phyloP scores from a whole-genome alignment of 2,113 vertebrate species.

The Benitochromis conjunctus region DNA sequence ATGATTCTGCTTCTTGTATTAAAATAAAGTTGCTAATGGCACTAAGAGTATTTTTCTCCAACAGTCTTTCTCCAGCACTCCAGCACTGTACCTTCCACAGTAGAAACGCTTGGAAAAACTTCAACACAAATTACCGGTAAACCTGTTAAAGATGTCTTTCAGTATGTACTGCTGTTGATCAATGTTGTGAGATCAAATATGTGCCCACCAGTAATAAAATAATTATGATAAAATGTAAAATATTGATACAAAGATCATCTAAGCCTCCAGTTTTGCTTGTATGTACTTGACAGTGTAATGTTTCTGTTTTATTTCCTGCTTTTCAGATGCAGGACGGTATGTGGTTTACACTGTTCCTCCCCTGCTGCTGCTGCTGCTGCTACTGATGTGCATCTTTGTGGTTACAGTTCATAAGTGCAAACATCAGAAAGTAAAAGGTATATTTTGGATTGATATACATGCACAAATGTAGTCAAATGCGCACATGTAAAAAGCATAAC shows the following conservation, averaged over 20 bases:
- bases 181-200: no score
- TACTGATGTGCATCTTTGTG: accelerated
- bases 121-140: background rate
- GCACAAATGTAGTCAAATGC: background rate
- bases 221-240: background rate
- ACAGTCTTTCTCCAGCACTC: background rate
- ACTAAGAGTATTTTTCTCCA: background rate
- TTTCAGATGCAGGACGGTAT: background rate
- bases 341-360: background rate
- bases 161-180: no score
- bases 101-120: background rate
- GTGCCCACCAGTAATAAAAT: background rate
- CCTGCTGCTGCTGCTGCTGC: background rate
- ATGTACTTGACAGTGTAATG: background rate
- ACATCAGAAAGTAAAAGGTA: background rate
- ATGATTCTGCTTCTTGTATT: no score
- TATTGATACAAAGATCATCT: background rate
- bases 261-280: background rate
- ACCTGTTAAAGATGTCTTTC: background rate
- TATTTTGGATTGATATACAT: background rate
- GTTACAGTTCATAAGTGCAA: background rate
- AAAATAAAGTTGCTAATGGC: background rate
- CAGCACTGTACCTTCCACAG: background rate
- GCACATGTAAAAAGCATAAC: background rate
- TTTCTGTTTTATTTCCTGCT: background rate